Conservation (phyloP, 30 jellyfish, hydroid and myxozoan species). For the Clytia hemisphaerica region DNA sequence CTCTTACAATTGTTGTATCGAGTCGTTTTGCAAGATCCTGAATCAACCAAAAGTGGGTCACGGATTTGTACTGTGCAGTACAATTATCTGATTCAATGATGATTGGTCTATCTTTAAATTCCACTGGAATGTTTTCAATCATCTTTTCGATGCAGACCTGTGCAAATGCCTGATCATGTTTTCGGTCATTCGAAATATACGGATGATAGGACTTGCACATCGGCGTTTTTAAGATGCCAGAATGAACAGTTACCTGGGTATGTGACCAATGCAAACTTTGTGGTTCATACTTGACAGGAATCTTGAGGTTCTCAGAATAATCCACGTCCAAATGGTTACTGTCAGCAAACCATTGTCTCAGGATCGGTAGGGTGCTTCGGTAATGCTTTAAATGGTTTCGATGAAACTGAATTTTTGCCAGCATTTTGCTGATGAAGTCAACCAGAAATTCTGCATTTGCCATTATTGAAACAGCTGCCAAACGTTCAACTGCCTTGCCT, state of each 20-base stretch:
- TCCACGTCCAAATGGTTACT: conserved; percentile 10
- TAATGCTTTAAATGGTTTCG: conserved; percentile 36
- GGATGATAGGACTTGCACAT: conserved; percentile 31
- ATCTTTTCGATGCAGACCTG: conserved; percentile 16
- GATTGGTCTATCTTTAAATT: conserved; percentile 18
- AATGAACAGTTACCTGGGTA: conserved; percentile 22
- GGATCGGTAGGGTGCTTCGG: conserved; percentile 19
- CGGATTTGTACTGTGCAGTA: conserved; percentile 37
- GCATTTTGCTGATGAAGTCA: neutral
- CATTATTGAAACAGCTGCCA: conserved; percentile 7
- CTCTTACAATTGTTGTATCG: conserved; percentile 14
- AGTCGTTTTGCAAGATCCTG: conserved; percentile 21
- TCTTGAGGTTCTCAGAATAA: conserved; percentile 9
- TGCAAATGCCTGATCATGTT: conserved; percentile 24
- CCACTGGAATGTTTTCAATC: conserved; percentile 12
- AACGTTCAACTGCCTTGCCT: conserved; percentile 32
- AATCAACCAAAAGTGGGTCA: conserved; percentile 17
- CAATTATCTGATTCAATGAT: conserved; percentile 23
- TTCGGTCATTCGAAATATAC: conserved; percentile 19
- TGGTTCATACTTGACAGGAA: conserved; percentile 33
- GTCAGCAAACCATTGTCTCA: conserved; percentile 19
- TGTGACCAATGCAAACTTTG: conserved; percentile 32
- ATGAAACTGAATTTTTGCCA: conserved; percentile 27
- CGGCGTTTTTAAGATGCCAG: conserved; percentile 25
- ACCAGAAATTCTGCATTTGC: conserved; percentile 14